Percentiles rank a stretch among this genome's conserved stretches.
These are phyloP conservation scores for Pseudolycoriella hygida DNA, from an alignment of 2,888 invertebrate genomes.

Conservation along the genomic window DNA sequence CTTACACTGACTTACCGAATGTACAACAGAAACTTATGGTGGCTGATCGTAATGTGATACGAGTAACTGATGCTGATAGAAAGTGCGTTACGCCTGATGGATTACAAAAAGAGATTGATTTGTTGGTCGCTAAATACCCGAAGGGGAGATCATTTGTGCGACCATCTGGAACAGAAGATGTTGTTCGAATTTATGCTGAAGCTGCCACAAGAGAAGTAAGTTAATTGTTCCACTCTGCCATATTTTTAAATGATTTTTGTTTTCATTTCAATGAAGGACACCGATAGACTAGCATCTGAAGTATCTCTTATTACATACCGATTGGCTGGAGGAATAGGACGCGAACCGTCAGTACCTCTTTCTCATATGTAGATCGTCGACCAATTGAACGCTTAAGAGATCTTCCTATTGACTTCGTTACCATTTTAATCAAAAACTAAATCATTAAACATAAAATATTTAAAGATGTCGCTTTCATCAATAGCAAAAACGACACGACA, in stretches of 20 bases:
- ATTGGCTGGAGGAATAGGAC: slow-evolving; percentile 63
- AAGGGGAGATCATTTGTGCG: slow-evolving; percentile 78
- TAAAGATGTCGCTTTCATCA: too few relatives aligned
- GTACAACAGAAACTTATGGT: slow-evolving; percentile 77
- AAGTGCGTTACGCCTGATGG: slow-evolving; percentile 62
- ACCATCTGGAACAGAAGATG: slow-evolving; percentile 94
- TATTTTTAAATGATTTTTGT: not conserved
- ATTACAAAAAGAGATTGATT: slow-evolving; percentile 65
- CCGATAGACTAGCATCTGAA: slow-evolving; percentile 54
- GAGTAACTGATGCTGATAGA: slow-evolving; percentile 78
- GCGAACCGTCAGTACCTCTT: slow-evolving; percentile 28
- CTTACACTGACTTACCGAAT: slow-evolving; percentile 78
- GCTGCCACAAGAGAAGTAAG: slow-evolving; percentile 52
- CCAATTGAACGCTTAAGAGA: too few relatives aligned
- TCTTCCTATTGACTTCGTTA: too few relatives aligned
- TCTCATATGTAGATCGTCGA: too few relatives aligned
- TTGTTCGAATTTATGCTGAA: slow-evolving; percentile 92
- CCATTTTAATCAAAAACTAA: too few relatives aligned
- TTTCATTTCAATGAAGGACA: slow-evolving; percentile 27
- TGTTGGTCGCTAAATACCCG: slow-evolving; percentile 44
- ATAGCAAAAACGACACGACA: too few relatives aligned
- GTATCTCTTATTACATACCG: slow-evolving; percentile 59
- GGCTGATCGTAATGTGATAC: slow-evolving; percentile 66
- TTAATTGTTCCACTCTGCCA: not conserved
- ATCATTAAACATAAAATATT: too few relatives aligned